Evolutionary conservation across 2,797 vertebrate genomes (phyloP).

Genomic region (Pangasius mekongensis): DNA sequence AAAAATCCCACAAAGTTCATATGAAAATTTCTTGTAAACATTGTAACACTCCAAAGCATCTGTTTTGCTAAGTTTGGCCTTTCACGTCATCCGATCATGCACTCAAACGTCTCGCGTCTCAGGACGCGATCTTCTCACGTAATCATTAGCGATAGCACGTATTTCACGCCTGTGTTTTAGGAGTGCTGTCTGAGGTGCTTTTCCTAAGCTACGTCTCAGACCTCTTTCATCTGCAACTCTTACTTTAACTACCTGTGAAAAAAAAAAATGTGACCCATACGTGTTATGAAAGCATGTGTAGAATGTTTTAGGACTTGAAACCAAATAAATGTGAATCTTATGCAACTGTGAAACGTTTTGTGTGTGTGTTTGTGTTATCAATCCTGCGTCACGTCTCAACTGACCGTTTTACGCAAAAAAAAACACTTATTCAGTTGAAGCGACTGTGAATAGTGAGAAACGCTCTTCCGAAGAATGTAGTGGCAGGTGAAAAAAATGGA

Average conservation of each 20-base stretch:
- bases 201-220: slow-evolving; percentile 63
- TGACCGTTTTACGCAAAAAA: background rate
- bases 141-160: background rate
- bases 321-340: slow-evolving; percentile 99
- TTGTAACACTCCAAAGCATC: background rate
- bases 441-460: background rate
- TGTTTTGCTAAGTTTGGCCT: background rate
- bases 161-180: background rate
- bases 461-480: background rate
- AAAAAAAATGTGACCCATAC: slow-evolving; percentile 93
- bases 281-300: slow-evolving; percentile 97
- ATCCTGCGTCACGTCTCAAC: background rate
- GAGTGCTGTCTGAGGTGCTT: slow-evolving; percentile 55
- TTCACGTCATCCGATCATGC: background rate
- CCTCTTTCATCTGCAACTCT: slow-evolving; percentile 80
- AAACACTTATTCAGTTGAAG: background rate
- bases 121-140: too few relatives aligned
- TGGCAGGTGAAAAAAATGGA: background rate
- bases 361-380: background rate
- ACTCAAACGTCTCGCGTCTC: background rate
- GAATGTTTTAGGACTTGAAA: slow-evolving; percentile 97
- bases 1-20: too few relatives aligned
- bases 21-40: background rate
- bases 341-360: slow-evolving; percentile 72
- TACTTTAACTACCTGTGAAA: slow-evolving; percentile 96